Evolutionary conservation across 2,888 invertebrate genomes (phyloP), one percentile per base, ranked within the genome.

Genomic region (Seira ritae): DNA sequence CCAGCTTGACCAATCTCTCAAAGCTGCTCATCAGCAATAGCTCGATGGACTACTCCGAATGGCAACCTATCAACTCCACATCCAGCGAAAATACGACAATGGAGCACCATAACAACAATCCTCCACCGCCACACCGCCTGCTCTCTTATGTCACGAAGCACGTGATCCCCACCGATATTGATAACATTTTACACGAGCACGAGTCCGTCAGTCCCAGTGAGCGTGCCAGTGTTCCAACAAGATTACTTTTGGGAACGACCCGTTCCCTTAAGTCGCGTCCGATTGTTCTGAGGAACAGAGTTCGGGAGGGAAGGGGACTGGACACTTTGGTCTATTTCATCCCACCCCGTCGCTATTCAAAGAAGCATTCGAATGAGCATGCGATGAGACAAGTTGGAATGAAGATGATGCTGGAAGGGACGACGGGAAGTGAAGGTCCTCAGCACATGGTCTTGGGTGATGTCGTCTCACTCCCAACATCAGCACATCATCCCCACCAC

Each of bases 161-260:
- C 24, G 50, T 78, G 1, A 31, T 78, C 0, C 78, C 78, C 10
- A 60, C 65, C 15, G 78, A 78, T 24, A 78, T 78, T 66, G 78
- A 78, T n/a, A 78, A 78, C 17, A 22, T 78, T 4, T 66, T 78
- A 6, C 37, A 66, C 12, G 78, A 78, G 66, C 70, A 71, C 15
- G 78, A 78, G 66, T 4, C 22, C 1, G 42, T 23, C 0, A n/a
- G 24, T 15, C 71, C 78, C 1, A 31, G 46, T 6, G 69, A 31
- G 1, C 15, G 17, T 15, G 22, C 12, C 6, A 6, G 42, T 20
- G 22, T 65, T 0, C 71, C 78, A 6, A 78, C 78, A 15, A 8
- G 78, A n/a, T 50, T 78, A 66, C 37, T 78, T 17, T 66, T 78
- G n/a, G 78, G 78, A 15, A 78, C 78, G 2, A 78, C 78, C 0